These are phyloP conservation scores for Rhinopomastus cyanomelas DNA, from an alignment of 2,113 vertebrate species.

Conservation along the genomic window DNA sequence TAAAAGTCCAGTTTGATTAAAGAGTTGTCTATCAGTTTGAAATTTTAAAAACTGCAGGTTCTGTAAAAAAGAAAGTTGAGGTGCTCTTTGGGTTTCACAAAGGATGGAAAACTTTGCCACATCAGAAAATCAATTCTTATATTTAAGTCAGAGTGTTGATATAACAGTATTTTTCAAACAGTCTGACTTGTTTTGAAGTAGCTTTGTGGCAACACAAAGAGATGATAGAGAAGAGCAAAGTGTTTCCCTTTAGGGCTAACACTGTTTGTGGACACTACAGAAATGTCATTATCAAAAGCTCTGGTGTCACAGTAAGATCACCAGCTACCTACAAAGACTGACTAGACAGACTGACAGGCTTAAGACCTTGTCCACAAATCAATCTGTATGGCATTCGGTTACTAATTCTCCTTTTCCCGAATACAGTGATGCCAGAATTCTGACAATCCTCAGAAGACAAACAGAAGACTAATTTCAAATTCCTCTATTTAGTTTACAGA, in stretches of 20 bases:
- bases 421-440: not conserved
- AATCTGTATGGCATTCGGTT: not conserved
- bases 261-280: not conserved
- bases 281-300: not conserved
- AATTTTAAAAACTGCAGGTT: not conserved
- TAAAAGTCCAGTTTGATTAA: not conserved
- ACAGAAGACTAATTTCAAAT: not conserved
- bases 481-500: not conserved
- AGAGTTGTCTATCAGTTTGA: not conserved
- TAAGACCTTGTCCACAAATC: not conserved
- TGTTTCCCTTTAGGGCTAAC: not conserved
- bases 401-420: not conserved
- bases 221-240: not conserved
- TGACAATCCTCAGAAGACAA: not conserved
- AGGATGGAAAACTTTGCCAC: not conserved
- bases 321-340: not conserved
- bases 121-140: not conserved
- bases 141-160: not conserved
- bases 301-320: not conserved
- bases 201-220: not conserved
- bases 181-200: not conserved
- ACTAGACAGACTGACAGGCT: not conserved
- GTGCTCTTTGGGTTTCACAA: not conserved
- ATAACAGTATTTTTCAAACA: not conserved
- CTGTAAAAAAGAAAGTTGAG: not conserved